Conservation (phyloP, 2,113 vertebrate species). For the Enhydra lutris region DNA sequence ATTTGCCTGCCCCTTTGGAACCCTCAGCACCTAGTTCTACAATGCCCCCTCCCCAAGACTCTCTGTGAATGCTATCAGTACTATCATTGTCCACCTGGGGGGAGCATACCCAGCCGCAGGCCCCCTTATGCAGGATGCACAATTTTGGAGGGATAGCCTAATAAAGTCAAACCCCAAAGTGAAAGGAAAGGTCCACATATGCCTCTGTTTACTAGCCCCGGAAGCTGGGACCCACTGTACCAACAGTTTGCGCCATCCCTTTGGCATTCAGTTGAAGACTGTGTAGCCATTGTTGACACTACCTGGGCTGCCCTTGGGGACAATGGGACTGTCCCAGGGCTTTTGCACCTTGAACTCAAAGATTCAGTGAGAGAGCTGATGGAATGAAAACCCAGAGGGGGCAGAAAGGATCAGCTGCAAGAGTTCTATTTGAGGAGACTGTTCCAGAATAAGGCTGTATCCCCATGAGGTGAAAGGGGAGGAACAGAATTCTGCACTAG, state of each 20-base stretch:
- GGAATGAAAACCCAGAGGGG: background rate
- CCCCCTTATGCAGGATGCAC: background rate
- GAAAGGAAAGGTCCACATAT: background rate
- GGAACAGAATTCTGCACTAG: background rate
- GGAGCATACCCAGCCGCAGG: background rate
- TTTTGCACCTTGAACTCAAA: slow-evolving; percentile 76
- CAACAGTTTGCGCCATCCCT: slow-evolving; percentile 75
- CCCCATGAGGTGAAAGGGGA: background rate
- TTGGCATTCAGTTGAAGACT: slow-evolving; percentile 73
- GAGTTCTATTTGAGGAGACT: background rate
- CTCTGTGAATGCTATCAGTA: background rate
- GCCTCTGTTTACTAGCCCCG: background rate
- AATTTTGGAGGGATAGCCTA: background rate
- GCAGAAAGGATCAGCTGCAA: background rate
- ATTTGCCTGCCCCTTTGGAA: background rate
- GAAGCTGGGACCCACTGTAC: background rate
- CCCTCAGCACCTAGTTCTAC: background rate
- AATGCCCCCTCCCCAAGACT: background rate
- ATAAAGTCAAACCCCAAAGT: background rate
- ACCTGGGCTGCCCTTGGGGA: slow-evolving; percentile 57
- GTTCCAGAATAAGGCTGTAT: background rate
- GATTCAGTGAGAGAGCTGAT: slow-evolving; percentile 69
- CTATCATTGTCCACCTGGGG: background rate
- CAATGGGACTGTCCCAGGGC: slow-evolving; percentile 41
- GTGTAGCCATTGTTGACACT: slow-evolving; percentile 60